Base-by-base conservation (phyloP, 2,797 vertebrate species). In the Cyclura pinguis region DNA sequence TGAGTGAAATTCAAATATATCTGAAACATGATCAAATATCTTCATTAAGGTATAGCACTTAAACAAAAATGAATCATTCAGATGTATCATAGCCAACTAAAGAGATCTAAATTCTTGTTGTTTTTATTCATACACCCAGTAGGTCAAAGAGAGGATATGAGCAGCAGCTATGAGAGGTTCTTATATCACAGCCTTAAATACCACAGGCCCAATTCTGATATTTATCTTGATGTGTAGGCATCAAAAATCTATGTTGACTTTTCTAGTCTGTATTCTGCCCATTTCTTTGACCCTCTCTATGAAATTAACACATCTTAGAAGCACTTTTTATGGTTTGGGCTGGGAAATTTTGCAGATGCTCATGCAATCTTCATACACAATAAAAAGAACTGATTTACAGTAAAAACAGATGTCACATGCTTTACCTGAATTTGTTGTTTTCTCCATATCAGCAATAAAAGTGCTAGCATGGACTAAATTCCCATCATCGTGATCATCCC, bases 401-500 rank as follows among this genome's bases (percentile, higher is more conserved):
- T 24, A 83, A 83, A 69, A 89, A 90, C 77, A 3, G 62, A 1
- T 72, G 77, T 85, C 88, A 50, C 38, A 86, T 64, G 89, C 35
- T 92, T 94, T 97, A 97, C 97, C 97, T 96, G 95, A 93, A 91
- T 85, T 82, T 86, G 92, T 86, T 90, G 69, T 91, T 83, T 92
- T 90, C 89, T 95, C 93, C 85, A 91, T 67, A 91, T 92, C 77
- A 83, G 50, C 83, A 24, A 86, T 90, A 84, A 96, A 96, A 91
- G 94, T 97, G 47, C 97, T 97, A 76, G 97, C 97, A 92, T 94
- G 90, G 92, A 98, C 88, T 95, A 99, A 96, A 90, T 97, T 98
- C 29, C 98, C 97, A 72, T 99, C 98, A 94, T 98, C 98, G 95
- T 98, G 98, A 97, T 99, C 98, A 85, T 96, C 97, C 98, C 98